Evolutionary conservation across 2,797 vertebrate genomes (phyloP).

Genomic region (Acanthiza pusilla): DNA sequence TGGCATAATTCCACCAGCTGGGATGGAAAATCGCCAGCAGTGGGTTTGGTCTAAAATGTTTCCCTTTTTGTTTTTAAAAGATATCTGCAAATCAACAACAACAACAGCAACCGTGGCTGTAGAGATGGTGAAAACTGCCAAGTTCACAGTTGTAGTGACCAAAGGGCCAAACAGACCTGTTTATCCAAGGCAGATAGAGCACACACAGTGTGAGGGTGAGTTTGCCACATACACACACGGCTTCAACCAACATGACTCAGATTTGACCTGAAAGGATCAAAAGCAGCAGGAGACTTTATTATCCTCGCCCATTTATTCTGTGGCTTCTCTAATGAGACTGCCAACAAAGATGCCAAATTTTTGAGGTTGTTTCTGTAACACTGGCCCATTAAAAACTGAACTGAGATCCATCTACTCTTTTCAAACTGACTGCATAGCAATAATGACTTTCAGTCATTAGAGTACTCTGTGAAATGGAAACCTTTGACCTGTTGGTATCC

Average conservation of each 20-base stretch:
- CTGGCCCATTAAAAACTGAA: slow-evolving; percentile 67
- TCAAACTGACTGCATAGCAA: slow-evolving; percentile 66
- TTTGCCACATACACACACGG: slow-evolving; percentile 25
- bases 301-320: slow-evolving; percentile 64
- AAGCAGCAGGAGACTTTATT: slow-evolving; percentile 65
- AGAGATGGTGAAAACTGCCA: slow-evolving; percentile 1
- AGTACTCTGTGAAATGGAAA: slow-evolving; percentile 68
- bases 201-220: not conserved
- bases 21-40: not conserved
- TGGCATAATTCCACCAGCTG: slow-evolving; percentile 10
- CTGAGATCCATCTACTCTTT: slow-evolving; percentile 59
- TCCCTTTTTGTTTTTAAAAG: slow-evolving; percentile 20
- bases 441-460: slow-evolving; percentile 68
- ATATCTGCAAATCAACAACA: slow-evolving; percentile 39
- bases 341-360: slow-evolving; percentile 71
- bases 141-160: slow-evolving; percentile 1
- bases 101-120: not conserved
- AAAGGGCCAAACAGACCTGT: slow-evolving; percentile 36
- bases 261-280: slow-evolving; percentile 57
- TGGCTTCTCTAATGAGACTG: slow-evolving; percentile 67
- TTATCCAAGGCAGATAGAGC: slow-evolving; percentile 3
- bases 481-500: slow-evolving; percentile 65
- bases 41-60: not conserved
- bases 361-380: slow-evolving; percentile 66
- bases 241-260: slow-evolving; percentile 42